Evolutionary conservation across 2,888 invertebrate genomes (phyloP).

Genomic region (Epistrophe grossulariae): DNA sequence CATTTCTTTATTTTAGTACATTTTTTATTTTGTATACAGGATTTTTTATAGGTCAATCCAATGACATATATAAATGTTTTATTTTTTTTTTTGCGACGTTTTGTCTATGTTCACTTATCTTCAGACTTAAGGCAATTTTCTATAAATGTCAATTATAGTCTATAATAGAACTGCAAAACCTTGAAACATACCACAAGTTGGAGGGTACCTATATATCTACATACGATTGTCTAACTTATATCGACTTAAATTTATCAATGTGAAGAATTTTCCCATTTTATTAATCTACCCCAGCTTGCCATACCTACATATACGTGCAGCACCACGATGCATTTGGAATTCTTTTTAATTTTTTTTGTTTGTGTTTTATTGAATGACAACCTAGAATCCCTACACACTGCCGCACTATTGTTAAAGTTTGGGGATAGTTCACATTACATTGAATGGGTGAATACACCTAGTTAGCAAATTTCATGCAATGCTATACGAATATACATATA

Average conservation of each 20-base stretch:
- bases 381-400: not conserved
- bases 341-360: not conserved
- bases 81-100: no score
- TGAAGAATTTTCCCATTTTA: not conserved
- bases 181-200: no score
- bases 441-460: not conserved
- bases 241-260: not conserved
- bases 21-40: no score
- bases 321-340: conserved; percentile 2
- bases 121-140: no score
- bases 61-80: no score
- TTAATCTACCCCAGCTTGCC: not conserved
- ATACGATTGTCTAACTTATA: no score
- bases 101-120: no score
- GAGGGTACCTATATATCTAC: no score
- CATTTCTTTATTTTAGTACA: no score
- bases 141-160: no score
- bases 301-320: not conserved
- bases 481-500: conserved; percentile 17
- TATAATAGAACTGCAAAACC: no score
- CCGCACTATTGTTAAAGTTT: conserved; percentile 29
- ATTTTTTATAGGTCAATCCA: no score
- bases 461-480: conserved; percentile 45
- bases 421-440: not conserved
- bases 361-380: not conserved